Percentiles rank a stretch among this genome's conserved stretches.
Conservation (phyloP, 92 coral and sea anemone species). For the Porites lobata region DNA sequence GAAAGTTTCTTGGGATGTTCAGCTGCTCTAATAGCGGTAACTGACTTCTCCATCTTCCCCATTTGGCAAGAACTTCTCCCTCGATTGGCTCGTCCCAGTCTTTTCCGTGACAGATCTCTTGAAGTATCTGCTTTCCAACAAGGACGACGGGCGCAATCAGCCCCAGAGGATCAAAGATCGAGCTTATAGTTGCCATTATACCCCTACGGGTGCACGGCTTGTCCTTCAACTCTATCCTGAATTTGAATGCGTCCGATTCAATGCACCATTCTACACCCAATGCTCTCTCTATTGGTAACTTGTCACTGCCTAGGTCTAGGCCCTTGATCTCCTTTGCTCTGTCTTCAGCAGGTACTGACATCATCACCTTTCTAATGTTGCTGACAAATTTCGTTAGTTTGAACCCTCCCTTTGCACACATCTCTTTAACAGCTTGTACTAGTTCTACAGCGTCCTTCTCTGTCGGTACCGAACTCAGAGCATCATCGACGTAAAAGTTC, state of each 20-base stretch:
- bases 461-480: background rate
- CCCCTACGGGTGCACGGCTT: too few species aligned
- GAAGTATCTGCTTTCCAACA: slow-evolving; percentile 22
- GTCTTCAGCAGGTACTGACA: slow-evolving; percentile 7
- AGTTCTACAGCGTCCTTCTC: slow-evolving; percentile 8
- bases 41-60: too few species aligned
- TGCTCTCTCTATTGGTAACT: background rate
- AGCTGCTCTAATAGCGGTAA: too few species aligned
- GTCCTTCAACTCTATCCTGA: too few species aligned
- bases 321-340: background rate
- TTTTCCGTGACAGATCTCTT: slow-evolving; percentile 18
- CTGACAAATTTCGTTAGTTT: slow-evolving; percentile 4
- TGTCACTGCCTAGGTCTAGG: slow-evolving; percentile 11
- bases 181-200: too few species aligned
- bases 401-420: slow-evolving; percentile 9
- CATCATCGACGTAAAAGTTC: background rate
- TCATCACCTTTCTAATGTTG: slow-evolving; percentile 16
- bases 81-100: slow-evolving; percentile 29
- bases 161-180: too few species aligned
- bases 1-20: too few species aligned
- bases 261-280: too few species aligned
- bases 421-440: background rate
- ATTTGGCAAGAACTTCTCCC: background rate
- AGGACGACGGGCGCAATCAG: background rate
- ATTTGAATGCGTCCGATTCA: too few species aligned